These are phyloP conservation scores for Puffinus mauretanicus DNA, from an alignment of 2,113 vertebrate genomes.

Conservation along the genomic window DNA sequence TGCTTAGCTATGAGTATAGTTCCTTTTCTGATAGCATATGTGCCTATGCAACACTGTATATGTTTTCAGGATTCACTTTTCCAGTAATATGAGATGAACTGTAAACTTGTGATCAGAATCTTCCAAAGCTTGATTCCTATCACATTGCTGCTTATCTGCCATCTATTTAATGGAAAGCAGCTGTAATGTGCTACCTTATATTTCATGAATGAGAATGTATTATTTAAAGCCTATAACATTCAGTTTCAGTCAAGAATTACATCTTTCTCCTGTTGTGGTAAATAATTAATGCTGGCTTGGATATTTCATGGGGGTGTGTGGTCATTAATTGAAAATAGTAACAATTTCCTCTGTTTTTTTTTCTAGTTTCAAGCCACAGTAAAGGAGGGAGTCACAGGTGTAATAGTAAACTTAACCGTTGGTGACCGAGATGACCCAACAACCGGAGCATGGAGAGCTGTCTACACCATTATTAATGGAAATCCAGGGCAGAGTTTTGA, in stretches of 20 bases:
- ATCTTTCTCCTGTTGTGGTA: background rate
- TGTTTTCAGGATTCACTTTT: background rate
- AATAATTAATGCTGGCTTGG: slow-evolving; percentile 30
- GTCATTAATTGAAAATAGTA: background rate
- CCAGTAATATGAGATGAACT: background rate
- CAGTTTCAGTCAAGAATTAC: background rate
- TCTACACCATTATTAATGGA: slow-evolving; percentile 94
- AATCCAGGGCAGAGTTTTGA: slow-evolving; percentile 91
- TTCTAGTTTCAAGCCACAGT: slow-evolving; percentile 90
- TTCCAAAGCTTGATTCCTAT: slow-evolving; percentile 37
- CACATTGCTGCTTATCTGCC: slow-evolving; percentile 17
- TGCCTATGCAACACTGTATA: background rate
- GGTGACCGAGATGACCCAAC: slow-evolving; percentile 90
- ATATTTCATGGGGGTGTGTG: background rate
- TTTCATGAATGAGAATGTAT: slow-evolving; percentile 14
- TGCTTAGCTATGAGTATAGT: background rate
- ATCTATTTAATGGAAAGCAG: slow-evolving; percentile 13
- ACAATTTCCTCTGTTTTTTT: background rate
- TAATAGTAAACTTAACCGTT: slow-evolving; percentile 92
- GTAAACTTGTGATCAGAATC: background rate
- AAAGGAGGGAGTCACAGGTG: slow-evolving; percentile 87
- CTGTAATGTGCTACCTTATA: background rate
- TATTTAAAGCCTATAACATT: slow-evolving; percentile 3
- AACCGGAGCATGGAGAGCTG: slow-evolving; percentile 89
- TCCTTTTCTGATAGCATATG: background rate